phyloP scores from a whole-genome alignment of 2,888 invertebrate genomes.

The Luffia ferchaultella region DNA sequence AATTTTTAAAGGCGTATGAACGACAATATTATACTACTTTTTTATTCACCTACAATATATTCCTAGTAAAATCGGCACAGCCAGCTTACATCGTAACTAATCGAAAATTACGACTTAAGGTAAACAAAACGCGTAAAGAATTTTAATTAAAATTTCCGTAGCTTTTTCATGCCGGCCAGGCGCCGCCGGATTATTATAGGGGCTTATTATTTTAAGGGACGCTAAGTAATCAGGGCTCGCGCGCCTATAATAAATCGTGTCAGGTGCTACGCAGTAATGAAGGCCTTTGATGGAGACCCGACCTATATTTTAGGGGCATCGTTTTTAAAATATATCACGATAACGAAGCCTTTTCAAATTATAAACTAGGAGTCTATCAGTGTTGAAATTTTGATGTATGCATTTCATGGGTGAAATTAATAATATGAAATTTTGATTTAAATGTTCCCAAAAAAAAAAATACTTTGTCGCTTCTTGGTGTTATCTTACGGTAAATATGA shows the following conservation, averaged over 20 bases:
- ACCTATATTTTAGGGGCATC: neutral
- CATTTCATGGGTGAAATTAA: too few relatives aligned
- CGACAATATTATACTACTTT: too few relatives aligned
- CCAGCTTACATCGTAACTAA: neutral
- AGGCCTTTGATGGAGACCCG: neutral
- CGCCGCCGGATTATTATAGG: neutral
- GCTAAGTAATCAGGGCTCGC: neutral
- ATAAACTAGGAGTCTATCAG: too few relatives aligned
- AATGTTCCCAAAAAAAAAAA: too few relatives aligned
- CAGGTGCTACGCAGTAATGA: neutral
- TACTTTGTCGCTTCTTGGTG: too few relatives aligned
- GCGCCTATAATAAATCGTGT: neutral
- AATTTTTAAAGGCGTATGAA: too few relatives aligned
- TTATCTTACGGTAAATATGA: too few relatives aligned
- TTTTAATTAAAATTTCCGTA: neutral
- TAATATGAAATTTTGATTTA: too few relatives aligned
- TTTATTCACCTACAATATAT: too few relatives aligned
- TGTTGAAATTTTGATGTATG: too few relatives aligned
- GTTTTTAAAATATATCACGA: neutral
- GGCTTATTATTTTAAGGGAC: neutral
- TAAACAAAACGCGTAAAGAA: neutral
- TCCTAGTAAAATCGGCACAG: too few relatives aligned
- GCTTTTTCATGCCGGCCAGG: neutral
- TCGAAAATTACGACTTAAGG: neutral
- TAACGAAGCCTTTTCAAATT: too few relatives aligned